Base-by-base conservation (phyloP, 2,888 invertebrate genomes). In the Agrotis puta region DNA sequence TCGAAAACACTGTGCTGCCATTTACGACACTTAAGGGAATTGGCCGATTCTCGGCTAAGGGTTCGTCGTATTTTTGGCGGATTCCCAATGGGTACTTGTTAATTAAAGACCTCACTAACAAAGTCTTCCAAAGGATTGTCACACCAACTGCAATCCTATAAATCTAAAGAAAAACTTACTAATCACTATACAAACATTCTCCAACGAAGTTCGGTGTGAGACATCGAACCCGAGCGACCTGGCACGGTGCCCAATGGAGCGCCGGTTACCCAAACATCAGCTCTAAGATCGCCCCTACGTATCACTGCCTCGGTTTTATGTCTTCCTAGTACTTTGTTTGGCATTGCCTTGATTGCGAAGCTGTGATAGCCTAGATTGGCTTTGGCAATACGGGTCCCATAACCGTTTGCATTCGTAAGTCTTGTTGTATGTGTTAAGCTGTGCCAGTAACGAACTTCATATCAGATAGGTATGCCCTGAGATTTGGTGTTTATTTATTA, bases 191-290 rank as follows among this genome's bases (percentile, higher is more conserved):
- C 61, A 61, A 71, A 67, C 63, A 65, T 74, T 79, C 64, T 50
- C 53, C n/a, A 33, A 24, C 56, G 59, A 77, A 77, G 58, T 81
- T 82, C 81, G 82, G 84, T 77, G 78, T 80, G 68, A 80, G 58
- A 63, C 56, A 68, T 22, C 39, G 56, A 22, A 50, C 47, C 62
- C 69, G 56, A 11, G 58, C 79, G 79, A 65, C 61, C 83, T 91
- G 91, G 91, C 91, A 90, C 61, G 22, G 77, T 72, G 90, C 91
- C 91, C 90, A 91, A 88, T 88, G 86, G 88, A 80, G 82, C 88
- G 82, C 83, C 82, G 72, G 81, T 81, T 82, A 77, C 86, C 84
- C 84, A 84, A 88, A 87, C 87, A 88, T 87, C 87, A 81, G 87
- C 85, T 85, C 88, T 80, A 85, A 86, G 85, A 86, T 84, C 82